These are phyloP conservation scores for Donacobius atricapilla DNA, from an alignment of 2,113 vertebrate species.

Conservation along the genomic window DNA sequence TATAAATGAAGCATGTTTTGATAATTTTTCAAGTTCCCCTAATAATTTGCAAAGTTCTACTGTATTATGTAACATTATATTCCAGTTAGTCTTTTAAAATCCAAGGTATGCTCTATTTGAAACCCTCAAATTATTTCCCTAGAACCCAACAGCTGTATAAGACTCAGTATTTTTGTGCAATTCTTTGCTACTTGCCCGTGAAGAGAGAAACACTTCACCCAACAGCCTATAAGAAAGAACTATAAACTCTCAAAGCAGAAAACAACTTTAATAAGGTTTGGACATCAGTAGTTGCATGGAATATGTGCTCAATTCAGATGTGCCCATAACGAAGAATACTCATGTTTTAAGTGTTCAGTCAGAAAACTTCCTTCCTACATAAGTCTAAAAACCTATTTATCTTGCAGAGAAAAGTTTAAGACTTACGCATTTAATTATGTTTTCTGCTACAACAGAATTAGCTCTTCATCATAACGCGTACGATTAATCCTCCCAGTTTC, in stretches of 20 bases:
- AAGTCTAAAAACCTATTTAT: not conserved
- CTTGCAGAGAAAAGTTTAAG: not conserved
- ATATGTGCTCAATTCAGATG: not conserved
- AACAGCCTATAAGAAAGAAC: not conserved
- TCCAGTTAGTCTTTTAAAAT: not conserved
- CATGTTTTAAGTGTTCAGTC: not conserved
- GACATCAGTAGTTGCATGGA: not conserved
- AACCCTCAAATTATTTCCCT: not conserved
- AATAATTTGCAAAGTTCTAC: not conserved
- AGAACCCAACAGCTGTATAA: not conserved
- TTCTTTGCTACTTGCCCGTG: not conserved
- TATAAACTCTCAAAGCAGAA: not conserved
- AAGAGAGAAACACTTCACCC: not conserved
- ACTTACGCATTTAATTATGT: not conserved
- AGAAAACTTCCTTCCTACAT: not conserved
- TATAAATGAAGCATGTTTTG: not conserved
- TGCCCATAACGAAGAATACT: not conserved
- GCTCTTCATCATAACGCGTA: not conserved
- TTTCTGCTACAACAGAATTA: constrained; percentile 7
- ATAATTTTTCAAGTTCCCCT: not conserved
- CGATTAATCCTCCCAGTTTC: not conserved
- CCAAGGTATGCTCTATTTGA: not conserved
- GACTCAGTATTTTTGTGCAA: constrained; percentile 3
- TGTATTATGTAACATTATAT: not conserved
- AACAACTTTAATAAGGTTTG: not conserved